phyloP scores from a whole-genome alignment of 2,888 invertebrate genomes.

The Ceramica pisi region DNA sequence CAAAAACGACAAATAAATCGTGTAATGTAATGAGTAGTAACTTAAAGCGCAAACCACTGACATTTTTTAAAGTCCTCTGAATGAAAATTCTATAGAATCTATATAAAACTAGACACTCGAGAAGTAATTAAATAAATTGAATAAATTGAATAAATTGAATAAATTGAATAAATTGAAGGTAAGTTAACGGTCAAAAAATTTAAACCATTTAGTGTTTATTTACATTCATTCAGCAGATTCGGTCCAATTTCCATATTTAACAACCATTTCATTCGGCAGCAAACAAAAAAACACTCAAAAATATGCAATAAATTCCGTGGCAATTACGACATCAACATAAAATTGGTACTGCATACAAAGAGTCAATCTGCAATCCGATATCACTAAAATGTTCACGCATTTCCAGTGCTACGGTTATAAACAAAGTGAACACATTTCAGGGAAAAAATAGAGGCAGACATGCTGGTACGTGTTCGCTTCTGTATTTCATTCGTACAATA shows the following conservation, averaged over 20 bases:
- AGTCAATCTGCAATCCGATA: slow-evolving; percentile 53
- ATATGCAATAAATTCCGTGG: slow-evolving; percentile 35
- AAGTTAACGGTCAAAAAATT: neutral
- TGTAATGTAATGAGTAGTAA: no score
- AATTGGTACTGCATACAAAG: slow-evolving; percentile 44
- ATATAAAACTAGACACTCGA: neutral
- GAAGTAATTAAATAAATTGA: neutral
- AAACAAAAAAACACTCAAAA: slow-evolving; percentile 12
- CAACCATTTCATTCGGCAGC: slow-evolving; percentile 21
- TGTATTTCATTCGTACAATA: slow-evolving; percentile 56
- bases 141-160: no score
- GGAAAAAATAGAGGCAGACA: slow-evolving; percentile 43
- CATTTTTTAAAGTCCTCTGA: no score
- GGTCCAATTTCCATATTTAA: slow-evolving; percentile 32
- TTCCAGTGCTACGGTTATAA: slow-evolving; percentile 42
- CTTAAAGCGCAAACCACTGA: no score
- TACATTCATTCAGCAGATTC: slow-evolving; percentile 32
- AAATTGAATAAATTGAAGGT: neutral
- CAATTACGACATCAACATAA: slow-evolving; percentile 49
- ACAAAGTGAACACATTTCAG: slow-evolving; percentile 49
- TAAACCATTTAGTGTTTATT: slow-evolving; percentile 11
- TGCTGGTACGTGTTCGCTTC: slow-evolving; percentile 36
- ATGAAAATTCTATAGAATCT: neutral
- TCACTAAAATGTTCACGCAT: slow-evolving; percentile 49
- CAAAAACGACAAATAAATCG: no score